These are phyloP conservation scores for Grantiella picta DNA, from an alignment of 2,113 vertebrate species.

Conservation along the genomic window DNA sequence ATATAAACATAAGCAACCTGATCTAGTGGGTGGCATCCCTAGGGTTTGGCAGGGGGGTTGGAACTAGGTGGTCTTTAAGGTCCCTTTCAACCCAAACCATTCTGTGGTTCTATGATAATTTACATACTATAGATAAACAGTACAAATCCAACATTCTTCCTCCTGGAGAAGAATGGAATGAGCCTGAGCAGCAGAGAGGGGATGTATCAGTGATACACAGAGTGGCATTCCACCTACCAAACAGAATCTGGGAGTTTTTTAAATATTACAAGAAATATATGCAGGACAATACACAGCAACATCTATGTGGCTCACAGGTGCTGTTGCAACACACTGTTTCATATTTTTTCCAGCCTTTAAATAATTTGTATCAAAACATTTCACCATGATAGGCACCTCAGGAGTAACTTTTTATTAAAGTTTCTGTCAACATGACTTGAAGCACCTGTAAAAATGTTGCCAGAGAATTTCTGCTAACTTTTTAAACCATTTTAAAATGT, in stretches of 20 bases:
- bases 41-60: too few species aligned
- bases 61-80: neutral
- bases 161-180: neutral
- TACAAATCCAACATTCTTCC: neutral
- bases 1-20: neutral
- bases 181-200: neutral
- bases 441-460: neutral
- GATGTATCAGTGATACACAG: neutral
- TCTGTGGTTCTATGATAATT: neutral
- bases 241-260: neutral
- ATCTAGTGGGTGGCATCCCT: neutral
- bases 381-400: fast-evolving
- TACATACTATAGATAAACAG: neutral
- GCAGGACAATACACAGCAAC: neutral
- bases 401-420: neutral
- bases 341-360: neutral
- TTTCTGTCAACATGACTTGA: neutral
- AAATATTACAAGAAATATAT: neutral
- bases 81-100: neutral
- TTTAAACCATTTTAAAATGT: neutral
- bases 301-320: neutral
- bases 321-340: neutral
- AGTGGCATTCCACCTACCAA: neutral
- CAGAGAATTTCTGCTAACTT: neutral
- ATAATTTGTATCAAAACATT: neutral